Percentiles rank a stretch among this genome's conserved stretches.
These are phyloP conservation scores for Bufotes viridis DNA, from an alignment of 2,797 vertebrate species.

Conservation along the genomic window DNA sequence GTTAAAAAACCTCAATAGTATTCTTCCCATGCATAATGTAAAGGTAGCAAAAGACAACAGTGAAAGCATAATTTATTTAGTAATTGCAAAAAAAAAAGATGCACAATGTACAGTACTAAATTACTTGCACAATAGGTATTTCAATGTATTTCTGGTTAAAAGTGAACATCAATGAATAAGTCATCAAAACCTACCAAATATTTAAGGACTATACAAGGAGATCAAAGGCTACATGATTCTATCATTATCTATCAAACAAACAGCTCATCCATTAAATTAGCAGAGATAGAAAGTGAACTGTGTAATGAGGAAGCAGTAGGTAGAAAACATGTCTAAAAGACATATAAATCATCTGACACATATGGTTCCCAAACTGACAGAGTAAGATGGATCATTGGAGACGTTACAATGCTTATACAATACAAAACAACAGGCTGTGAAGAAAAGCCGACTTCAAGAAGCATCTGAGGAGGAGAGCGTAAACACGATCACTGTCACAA, in stretches of 20 bases:
- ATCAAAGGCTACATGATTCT: slow-evolving; percentile 24
- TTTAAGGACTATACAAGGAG: slow-evolving; percentile 11
- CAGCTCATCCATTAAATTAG: slow-evolving; percentile 51
- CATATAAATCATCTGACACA: slow-evolving; percentile 49
- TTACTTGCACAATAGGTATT: no score
- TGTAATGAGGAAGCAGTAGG: slow-evolving; percentile 35
- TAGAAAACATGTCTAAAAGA: slow-evolving; percentile 33
- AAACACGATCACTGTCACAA: slow-evolving; percentile 27
- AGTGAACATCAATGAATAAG: neutral
- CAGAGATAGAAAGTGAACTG: slow-evolving; percentile 38
- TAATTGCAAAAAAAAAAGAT: no score
- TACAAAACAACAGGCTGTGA: slow-evolving; percentile 36
- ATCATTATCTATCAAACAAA: slow-evolving; percentile 41
- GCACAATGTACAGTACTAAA: no score
- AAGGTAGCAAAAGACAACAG: no score
- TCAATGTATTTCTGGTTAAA: neutral
- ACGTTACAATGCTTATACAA: slow-evolving; percentile 34
- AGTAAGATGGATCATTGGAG: slow-evolving; percentile 45
- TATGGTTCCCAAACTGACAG: slow-evolving; percentile 39
- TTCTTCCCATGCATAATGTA: no score
- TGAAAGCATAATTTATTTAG: no score
- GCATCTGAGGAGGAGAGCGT: neutral
- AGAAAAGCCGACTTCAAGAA: neutral
- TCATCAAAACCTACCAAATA: slow-evolving; percentile 22
- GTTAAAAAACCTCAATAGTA: no score